phyloP scores from a whole-genome alignment of 2,113 vertebrate genomes.

The Aptenodytes forsteri region DNA sequence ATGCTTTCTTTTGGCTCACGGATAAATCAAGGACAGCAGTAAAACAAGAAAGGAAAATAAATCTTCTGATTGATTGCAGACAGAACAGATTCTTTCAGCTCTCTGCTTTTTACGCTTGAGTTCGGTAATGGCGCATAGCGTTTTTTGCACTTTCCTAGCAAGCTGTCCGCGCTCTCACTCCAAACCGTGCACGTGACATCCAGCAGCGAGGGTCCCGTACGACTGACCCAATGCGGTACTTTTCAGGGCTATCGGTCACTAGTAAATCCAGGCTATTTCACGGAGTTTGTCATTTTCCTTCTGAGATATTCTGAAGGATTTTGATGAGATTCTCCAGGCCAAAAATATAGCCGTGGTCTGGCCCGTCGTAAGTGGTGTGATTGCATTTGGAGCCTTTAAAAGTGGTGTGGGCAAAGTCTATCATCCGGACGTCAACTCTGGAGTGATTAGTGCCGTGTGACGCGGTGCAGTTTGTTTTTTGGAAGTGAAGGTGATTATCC shows the following conservation, averaged over 20 bases:
- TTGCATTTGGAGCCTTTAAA: slow-evolving; percentile 68
- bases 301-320: slow-evolving; percentile 71
- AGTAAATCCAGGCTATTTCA: not conserved
- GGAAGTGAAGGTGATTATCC: not conserved
- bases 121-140: not conserved
- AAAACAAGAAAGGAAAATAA: slow-evolving; percentile 19
- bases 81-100: not conserved
- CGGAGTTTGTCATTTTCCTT: slow-evolving; percentile 54
- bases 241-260: not conserved
- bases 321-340: slow-evolving; percentile 80
- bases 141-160: not conserved
- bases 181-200: not conserved
- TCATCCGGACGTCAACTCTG: slow-evolving; percentile 77
- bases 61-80: not conserved
- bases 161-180: not conserved
- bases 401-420: slow-evolving; percentile 82
- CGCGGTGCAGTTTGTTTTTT: not conserved
- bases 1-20: slow-evolving; percentile 3
- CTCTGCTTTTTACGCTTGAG: not conserved
- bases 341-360: slow-evolving; percentile 80
- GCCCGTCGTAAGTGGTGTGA: slow-evolving; percentile 60
- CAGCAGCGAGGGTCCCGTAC: not conserved
- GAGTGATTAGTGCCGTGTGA: not conserved
- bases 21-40: slow-evolving; percentile 11
- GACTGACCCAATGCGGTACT: not conserved